These are phyloP conservation scores for Salticus scenicus DNA, from an alignment of 2,888 invertebrate species.

Conservation along the genomic window DNA sequence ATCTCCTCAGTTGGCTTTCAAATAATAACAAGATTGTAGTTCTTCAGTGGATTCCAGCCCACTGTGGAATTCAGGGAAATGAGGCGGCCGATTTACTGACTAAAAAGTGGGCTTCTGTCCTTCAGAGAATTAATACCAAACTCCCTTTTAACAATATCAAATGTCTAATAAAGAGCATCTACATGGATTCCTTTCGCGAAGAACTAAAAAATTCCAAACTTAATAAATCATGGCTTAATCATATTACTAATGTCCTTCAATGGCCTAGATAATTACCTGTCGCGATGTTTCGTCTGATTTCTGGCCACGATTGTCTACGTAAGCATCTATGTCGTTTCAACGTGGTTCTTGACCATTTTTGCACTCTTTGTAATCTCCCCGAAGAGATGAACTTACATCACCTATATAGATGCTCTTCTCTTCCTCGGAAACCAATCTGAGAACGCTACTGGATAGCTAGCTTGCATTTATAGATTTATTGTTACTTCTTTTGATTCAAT, in stretches of 20 bases:
- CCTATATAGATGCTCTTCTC: neutral
- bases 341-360: neutral
- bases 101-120: too few species aligned
- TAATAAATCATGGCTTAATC: slow-evolving; percentile 3
- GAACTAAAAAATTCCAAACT: neutral
- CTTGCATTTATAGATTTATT: slow-evolving; percentile 4
- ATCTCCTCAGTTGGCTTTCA: too few species aligned
- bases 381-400: neutral
- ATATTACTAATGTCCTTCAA: neutral
- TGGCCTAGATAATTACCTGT: neutral
- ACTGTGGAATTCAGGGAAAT: too few species aligned
- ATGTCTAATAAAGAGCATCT: too few species aligned
- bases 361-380: neutral
- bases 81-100: too few species aligned
- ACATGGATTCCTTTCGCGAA: too few species aligned
- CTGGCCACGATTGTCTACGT: neutral
- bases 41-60: too few species aligned
- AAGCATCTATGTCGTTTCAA: neutral
- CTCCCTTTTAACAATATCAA: slow-evolving; percentile 2
- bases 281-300: neutral
- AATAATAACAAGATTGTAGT: too few species aligned
- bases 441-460: neutral
- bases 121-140: neutral
- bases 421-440: neutral
- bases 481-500: neutral